Percentiles rank a stretch among this genome's conserved stretches.
phyloP scores from a whole-genome alignment of 2,888 invertebrate genomes.

The Drosophila differens region DNA sequence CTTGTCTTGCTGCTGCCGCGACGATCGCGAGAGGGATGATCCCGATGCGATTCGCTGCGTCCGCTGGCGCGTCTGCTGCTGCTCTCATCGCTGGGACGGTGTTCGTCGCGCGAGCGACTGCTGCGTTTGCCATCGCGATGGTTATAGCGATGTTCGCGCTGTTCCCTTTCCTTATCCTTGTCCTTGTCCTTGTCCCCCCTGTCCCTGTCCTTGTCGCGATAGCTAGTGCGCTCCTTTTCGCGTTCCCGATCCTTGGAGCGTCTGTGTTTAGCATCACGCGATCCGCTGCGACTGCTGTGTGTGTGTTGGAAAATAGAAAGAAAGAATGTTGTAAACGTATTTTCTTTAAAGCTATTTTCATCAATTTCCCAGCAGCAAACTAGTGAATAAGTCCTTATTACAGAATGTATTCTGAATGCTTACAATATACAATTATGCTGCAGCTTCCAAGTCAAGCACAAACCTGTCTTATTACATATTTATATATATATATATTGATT shows the following conservation, averaged over 20 bases:
- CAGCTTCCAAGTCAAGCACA: too few relatives aligned
- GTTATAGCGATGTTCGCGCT: slow-evolving; percentile 69
- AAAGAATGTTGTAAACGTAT: neutral
- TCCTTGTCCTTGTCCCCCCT: slow-evolving; percentile 47
- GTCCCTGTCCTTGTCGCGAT: slow-evolving; percentile 41
- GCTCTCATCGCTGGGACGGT: slow-evolving; percentile 79
- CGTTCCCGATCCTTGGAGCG: slow-evolving; percentile 72
- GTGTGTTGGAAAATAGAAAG: slow-evolving; percentile 25
- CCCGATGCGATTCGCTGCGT: slow-evolving; percentile 46
- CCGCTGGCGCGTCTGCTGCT: slow-evolving; percentile 26
- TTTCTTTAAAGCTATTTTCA: neutral
- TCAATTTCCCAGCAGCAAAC: neutral
- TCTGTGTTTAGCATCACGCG: slow-evolving; percentile 72
- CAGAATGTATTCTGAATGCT: neutral
- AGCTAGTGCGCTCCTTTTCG: slow-evolving; percentile 66
- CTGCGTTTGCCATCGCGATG: slow-evolving; percentile 54
- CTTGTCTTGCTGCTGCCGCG: slow-evolving; percentile 58
- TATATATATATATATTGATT: neutral
- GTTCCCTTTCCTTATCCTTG: slow-evolving; percentile 51
- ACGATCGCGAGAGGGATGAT: slow-evolving; percentile 80
- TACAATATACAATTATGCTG: too few relatives aligned
- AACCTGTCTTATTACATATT: neutral
- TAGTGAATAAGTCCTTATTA: neutral
- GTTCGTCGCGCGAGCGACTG: slow-evolving; percentile 66
- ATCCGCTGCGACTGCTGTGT: slow-evolving; percentile 79